Evolutionary conservation across 2,888 invertebrate species (phyloP).

Genomic region (Eupsilia transversa): DNA sequence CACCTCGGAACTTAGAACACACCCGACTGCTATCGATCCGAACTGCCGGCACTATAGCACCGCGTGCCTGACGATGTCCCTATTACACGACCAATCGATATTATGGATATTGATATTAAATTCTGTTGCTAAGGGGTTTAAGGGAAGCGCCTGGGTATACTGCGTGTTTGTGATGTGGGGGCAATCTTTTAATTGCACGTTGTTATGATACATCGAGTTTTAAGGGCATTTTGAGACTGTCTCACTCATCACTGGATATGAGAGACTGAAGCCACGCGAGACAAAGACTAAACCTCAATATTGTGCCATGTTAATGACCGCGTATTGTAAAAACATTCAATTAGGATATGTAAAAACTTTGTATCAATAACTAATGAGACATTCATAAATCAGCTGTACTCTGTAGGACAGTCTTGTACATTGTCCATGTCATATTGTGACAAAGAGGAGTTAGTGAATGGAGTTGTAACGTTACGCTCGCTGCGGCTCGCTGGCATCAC

Average conservation of each 20-base stretch:
- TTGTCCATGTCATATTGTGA: background rate
- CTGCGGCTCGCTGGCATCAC: no score
- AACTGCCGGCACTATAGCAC: background rate
- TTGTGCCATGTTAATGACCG: background rate
- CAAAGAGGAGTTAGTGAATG: background rate
- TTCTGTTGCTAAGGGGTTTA: background rate
- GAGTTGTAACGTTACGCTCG: no score
- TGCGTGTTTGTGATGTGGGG: no score
- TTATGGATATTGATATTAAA: background rate
- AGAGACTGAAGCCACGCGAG: background rate
- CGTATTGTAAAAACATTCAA: constrained; percentile 6
- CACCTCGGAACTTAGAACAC: constrained; percentile 28
- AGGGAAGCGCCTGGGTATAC: background rate
- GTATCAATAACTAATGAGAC: constrained; percentile 45
- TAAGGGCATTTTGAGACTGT: background rate
- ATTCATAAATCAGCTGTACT: background rate
- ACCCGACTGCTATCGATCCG: constrained; percentile 33
- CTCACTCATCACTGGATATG: no score
- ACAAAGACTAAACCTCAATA: background rate
- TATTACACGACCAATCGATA: background rate
- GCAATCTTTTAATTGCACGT: no score
- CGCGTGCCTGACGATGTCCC: constrained; percentile 7
- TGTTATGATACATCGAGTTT: background rate
- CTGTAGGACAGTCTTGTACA: background rate
- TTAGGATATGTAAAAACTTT: constrained; percentile 10